Evolutionary conservation across 2,797 vertebrate species (phyloP).

Genomic region (Ctenopoma kingsleyae): DNA sequence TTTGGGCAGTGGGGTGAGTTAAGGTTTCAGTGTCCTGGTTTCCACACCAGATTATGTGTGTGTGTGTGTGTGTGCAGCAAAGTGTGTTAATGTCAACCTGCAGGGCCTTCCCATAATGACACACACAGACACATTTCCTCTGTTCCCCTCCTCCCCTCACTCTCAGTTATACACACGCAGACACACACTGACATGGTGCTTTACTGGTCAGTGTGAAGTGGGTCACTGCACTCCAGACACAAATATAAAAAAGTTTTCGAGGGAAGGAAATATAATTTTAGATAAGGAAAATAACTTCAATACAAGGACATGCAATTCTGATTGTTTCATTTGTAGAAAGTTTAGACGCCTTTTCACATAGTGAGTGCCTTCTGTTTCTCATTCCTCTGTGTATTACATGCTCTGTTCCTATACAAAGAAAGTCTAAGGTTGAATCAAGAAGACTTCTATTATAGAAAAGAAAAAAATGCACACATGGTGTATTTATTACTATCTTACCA

Average conservation of each 20-base stretch:
- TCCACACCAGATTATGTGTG: conserved; percentile 71
- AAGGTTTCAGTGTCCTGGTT: conserved; percentile 76
- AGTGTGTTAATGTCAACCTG: conserved; percentile 54
- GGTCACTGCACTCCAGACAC: conserved; percentile 48
- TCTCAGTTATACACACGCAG: not conserved
- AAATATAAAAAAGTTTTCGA: conserved; percentile 18
- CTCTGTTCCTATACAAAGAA: conserved; percentile 6
- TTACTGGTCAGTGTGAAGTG: conserved; percentile 58
- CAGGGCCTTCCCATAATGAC: conserved; percentile 44
- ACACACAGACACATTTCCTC: conserved; percentile 6
- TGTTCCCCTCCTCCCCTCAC: conserved; percentile 1
- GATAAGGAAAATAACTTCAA: conserved; percentile 38
- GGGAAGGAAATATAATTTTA: conserved; percentile 47
- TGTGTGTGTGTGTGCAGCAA: conserved; percentile 16
- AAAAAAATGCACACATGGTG: not conserved
- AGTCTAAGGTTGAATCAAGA: conserved; percentile 27
- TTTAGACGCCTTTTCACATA: no score
- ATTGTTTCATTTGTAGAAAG: not conserved
- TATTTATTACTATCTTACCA: conserved; percentile 42
- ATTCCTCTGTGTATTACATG: no score
- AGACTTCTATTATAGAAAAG: conserved; percentile 17
- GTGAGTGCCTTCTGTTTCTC: no score
- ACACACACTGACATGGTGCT: conserved; percentile 10
- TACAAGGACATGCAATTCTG: conserved; percentile 9
- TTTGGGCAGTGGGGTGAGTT: conserved; percentile 64